Conservation (phyloP, 2,888 invertebrate species). For the Conchocele bisecta region DNA sequence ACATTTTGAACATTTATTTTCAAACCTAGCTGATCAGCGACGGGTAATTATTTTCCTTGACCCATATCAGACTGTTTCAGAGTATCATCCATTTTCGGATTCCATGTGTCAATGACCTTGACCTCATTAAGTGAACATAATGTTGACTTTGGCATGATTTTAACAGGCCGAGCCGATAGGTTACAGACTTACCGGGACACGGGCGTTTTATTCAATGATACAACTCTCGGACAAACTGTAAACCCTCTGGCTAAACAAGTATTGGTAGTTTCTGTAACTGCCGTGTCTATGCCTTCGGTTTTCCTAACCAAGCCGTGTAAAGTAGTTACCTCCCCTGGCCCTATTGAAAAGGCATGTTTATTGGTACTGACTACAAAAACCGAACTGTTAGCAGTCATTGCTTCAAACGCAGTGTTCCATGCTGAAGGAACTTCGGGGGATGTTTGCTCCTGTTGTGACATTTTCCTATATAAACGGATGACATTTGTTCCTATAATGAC, state of each 20-base stretch:
- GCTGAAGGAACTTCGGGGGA: not conserved
- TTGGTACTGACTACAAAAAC: not conserved
- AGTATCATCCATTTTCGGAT: no score
- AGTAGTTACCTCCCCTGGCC: constrained; percentile 1
- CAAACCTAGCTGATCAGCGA: constrained; percentile 2
- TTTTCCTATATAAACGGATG: not conserved
- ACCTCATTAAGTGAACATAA: constrained; percentile 5
- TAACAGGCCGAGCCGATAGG: not conserved
- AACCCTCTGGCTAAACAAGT: not conserved
- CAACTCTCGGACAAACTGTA: constrained; percentile 19
- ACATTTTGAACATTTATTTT: constrained; percentile 1
- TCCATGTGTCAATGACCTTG: constrained; percentile 6
- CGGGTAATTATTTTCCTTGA: not conserved
- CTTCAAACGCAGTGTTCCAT: not conserved
- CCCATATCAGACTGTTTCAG: not conserved
- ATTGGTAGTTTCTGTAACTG: constrained; percentile 8
- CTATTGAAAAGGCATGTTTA: not conserved
- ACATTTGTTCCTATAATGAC: constrained; percentile 15
- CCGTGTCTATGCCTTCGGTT: not conserved
- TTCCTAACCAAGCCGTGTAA: constrained; percentile 6
- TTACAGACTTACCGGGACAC: constrained; percentile 5
- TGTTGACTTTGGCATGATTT: not conserved
- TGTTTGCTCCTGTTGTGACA: no score
- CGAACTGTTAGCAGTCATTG: not conserved
- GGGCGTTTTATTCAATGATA: not conserved